Evolutionary conservation across 2,113 vertebrate genomes (phyloP).

Genomic region (Podilymbus podiceps): DNA sequence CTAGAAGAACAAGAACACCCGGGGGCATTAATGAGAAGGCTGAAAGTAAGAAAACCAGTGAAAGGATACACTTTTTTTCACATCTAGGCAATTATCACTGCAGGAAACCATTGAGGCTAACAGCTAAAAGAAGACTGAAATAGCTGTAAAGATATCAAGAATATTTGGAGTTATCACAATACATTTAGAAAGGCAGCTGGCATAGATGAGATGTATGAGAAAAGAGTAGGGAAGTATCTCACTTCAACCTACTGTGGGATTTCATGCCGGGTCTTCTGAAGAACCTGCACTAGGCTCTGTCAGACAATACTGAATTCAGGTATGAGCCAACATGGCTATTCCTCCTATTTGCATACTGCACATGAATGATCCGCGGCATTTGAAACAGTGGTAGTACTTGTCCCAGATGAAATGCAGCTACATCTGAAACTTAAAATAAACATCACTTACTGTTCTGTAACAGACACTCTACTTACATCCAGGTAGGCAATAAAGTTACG

Average conservation of each 20-base stretch:
- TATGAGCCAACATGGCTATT: background rate
- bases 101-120: background rate
- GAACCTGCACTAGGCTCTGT: background rate
- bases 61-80: slow-evolving; percentile 1
- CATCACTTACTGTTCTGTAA: background rate
- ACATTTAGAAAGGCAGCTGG: background rate
- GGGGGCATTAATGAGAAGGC: background rate
- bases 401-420: background rate
- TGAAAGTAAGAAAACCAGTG: background rate
- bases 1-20: background rate
- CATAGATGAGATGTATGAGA: background rate
- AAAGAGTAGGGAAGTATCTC: background rate
- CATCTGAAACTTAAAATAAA: background rate
- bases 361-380: background rate
- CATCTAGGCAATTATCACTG: background rate
- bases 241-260: background rate
- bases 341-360: background rate
- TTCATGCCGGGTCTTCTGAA: background rate
- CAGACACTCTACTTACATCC: background rate
- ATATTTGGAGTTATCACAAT: background rate
- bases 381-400: background rate
- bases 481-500: background rate
- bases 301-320: background rate
- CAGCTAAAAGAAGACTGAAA: background rate
- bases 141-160: background rate